Evolutionary conservation across 2,797 vertebrate species (phyloP), one percentile per base, ranked within the genome.

Genomic region (Diplodus puntazzo): DNA sequence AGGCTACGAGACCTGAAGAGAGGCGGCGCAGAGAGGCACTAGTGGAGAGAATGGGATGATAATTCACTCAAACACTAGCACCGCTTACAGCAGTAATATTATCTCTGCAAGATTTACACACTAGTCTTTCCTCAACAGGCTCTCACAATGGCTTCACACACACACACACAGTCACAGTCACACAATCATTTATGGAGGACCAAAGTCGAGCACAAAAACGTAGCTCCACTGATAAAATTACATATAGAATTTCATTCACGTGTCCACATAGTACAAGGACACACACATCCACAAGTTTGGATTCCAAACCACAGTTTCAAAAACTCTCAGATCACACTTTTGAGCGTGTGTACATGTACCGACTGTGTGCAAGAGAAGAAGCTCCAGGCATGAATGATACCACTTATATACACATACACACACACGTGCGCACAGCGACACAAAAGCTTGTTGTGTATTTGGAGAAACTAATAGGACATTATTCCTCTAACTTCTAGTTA

Each of bases 51-150:
- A 90, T 52, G 71, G 84, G 81, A 91, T 80, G 62, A 91, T 89
- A 88, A 90, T 89, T 89, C 83, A 92, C 83, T 86, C 75, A 81
- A 83, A 89, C 81, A 72, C 60, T 42, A 79, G 69, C 69, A 61
- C 43, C 13, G 58, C 78, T 88, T 79, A 80, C 64, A 85, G 79
- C 69, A 48, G 66, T 77, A 83, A 86, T 83, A 87, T 88, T 81
- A 86, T 82, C 75, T 75, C 75, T 78, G 72, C 43, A 53, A 69
- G 78, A 86, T 85, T 86, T 87, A 83, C 43, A 79, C 80, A 83
- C 74, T 54, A 21, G 79, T 80, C 76, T 65, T 63, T 69, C 61
- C 80, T 89, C 71, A 78, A 73, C 46, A 64, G 61, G 59, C 83
- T 74, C 79, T 75, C 57, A 66, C 54, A 70, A 46, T 11, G 27